Conservation (phyloP, 23 tunicate species). For the Aplidium turbinatum region DNA sequence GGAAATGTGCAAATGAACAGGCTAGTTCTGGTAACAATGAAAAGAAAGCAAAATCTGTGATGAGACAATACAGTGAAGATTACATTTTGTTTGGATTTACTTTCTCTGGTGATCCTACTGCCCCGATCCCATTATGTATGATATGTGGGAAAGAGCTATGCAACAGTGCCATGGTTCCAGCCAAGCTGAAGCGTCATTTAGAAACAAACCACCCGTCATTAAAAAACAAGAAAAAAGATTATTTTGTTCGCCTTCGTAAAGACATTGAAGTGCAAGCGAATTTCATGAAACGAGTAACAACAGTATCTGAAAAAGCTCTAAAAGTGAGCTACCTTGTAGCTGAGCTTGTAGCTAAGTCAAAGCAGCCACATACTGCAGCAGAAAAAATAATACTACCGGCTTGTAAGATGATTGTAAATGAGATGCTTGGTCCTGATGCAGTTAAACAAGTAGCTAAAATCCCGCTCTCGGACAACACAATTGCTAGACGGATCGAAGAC, state of each 20-base stretch:
- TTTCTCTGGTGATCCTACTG: constrained; percentile 40
- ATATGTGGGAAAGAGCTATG: constrained; percentile 38
- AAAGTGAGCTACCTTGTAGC: constrained; percentile 38
- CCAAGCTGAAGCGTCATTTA: constrained; percentile 44
- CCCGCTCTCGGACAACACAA: constrained; percentile 38
- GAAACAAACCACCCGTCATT: constrained; percentile 34
- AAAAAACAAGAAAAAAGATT: constrained; percentile 23
- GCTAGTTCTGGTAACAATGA: background rate
- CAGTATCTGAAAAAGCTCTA: constrained; percentile 28
- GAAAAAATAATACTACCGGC: constrained; percentile 46
- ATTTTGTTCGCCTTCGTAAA: constrained; percentile 39
- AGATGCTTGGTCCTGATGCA: constrained; percentile 58
- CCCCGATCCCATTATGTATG: constrained; percentile 45
- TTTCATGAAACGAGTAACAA: constrained; percentile 48
- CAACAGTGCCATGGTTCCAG: constrained; percentile 47
- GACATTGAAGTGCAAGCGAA: constrained; percentile 14
- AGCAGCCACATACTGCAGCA: constrained; percentile 56
- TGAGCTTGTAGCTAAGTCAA: constrained; percentile 55
- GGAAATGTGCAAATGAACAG: constrained; percentile 25
- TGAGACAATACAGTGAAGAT: constrained; percentile 43
- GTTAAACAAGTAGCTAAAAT: constrained; percentile 39
- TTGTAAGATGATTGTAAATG: constrained; percentile 52
- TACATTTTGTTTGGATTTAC: constrained; percentile 46
- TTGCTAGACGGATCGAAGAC: constrained; percentile 45
- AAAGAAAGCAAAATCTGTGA: constrained; percentile 25